Evolutionary conservation across 1,140 invertebrate genomes (phyloP).

Genomic region (Homalodisca vitripennis): DNA sequence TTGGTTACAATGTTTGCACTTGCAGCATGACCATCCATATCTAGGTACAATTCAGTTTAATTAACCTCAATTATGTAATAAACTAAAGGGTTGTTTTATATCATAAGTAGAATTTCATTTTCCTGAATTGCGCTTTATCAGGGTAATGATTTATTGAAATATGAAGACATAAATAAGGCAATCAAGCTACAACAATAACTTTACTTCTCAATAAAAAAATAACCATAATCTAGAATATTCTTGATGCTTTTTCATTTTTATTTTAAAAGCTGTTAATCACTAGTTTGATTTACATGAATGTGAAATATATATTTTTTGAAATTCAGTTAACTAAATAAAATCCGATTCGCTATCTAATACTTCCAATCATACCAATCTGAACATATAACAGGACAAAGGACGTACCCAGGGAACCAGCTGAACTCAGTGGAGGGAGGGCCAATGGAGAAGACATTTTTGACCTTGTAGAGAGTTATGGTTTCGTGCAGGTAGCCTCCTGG

Average conservation of each 20-base stretch:
- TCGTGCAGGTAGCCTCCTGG: conserved; percentile 77
- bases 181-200: no score
- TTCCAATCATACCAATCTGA: neutral
- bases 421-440: conserved; percentile 62
- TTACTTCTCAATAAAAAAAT: no score
- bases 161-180: no score
- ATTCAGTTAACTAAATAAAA: neutral
- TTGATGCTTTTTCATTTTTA: no score
- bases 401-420: conserved; percentile 85
- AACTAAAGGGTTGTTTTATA: no score
- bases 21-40: conserved; percentile 76
- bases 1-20: conserved; percentile 61
- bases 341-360: neutral
- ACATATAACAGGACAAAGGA: conserved; percentile 19
- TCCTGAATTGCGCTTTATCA: no score
- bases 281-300: neutral
- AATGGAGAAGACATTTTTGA: conserved; percentile 57
- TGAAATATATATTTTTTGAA: neutral
- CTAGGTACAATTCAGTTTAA: conserved; percentile 54
- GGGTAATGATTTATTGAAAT: no score
- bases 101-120: no score
- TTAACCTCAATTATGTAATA: no score
- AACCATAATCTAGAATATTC: no score
- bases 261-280: no score
- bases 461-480: conserved; percentile 70